Evolutionary conservation across 2,888 invertebrate genomes (phyloP).

Genomic region (Drosophila aldrichi): DNA sequence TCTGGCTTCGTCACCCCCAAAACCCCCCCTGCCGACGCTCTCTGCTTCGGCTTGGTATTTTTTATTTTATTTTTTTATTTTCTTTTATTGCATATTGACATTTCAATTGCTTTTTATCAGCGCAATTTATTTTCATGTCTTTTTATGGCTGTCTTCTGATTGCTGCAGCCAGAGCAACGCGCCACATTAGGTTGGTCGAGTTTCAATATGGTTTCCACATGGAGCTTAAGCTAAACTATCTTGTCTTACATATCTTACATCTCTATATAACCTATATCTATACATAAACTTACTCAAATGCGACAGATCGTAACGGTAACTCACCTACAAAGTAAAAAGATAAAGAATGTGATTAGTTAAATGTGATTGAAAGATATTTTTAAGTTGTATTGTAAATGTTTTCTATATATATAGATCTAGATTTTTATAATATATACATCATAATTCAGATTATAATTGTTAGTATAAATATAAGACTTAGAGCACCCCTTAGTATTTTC

Average conservation of each 20-base stretch:
- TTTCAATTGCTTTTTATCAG: slow-evolving; percentile 63
- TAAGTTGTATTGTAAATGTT: not conserved
- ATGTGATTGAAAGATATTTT: not conserved
- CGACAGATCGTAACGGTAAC: slow-evolving; percentile 16
- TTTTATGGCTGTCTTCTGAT: slow-evolving; percentile 33
- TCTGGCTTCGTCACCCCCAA: not conserved
- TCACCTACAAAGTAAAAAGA: slow-evolving; percentile 63
- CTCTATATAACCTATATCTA: not conserved
- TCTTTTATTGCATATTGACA: slow-evolving; percentile 61
- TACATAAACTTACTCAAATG: slow-evolving; percentile 16
- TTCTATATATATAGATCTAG: too few species aligned
- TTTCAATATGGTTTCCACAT: slow-evolving; percentile 11
- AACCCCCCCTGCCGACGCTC: not conserved
- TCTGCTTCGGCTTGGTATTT: not conserved
- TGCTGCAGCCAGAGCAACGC: slow-evolving; percentile 8
- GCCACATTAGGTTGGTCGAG: slow-evolving; percentile 28
- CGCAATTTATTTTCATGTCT: slow-evolving; percentile 54
- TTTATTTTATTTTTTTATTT: slow-evolving; percentile 13
- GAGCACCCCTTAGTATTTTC: too few species aligned
- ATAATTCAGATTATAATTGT: too few species aligned
- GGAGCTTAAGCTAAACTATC: not conserved
- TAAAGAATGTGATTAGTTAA: slow-evolving; percentile 8
- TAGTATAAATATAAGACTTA: too few species aligned
- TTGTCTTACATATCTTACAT: not conserved
- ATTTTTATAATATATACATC: too few species aligned